phyloP scores from a whole-genome alignment of 1,140 invertebrate species.

The Phenacoccus solenopsis region DNA sequence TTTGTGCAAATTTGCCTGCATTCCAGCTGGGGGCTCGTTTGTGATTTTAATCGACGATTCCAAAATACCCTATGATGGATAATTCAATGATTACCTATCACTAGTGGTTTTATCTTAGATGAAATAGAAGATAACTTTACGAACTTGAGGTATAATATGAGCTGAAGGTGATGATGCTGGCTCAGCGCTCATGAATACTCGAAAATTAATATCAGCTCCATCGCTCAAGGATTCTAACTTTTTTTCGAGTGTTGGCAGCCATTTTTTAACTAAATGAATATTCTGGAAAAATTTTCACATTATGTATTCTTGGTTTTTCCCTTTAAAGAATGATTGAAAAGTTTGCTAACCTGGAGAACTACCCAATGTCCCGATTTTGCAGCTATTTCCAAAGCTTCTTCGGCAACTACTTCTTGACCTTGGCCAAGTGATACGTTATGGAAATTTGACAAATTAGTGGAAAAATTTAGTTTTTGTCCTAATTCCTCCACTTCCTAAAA shows the following conservation, averaged over 20 bases:
- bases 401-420: slow-evolving; percentile 89
- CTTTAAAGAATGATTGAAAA: background rate
- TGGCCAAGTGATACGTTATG: slow-evolving; percentile 95
- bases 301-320: background rate
- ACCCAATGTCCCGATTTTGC: slow-evolving; percentile 88
- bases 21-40: slow-evolving; percentile 91
- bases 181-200: slow-evolving; percentile 88
- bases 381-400: slow-evolving; percentile 77
- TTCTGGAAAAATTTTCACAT: slow-evolving; percentile 44
- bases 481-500: slow-evolving; percentile 74
- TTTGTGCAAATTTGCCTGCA: slow-evolving; percentile 91
- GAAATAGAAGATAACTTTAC: background rate
- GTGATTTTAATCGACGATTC: slow-evolving; percentile 95
- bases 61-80: slow-evolving; percentile 61
- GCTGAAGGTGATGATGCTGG: slow-evolving; percentile 69
- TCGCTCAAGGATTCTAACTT: slow-evolving; percentile 69
- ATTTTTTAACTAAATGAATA: slow-evolving; percentile 89
- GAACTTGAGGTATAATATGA: slow-evolving; percentile 78
- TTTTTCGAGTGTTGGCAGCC: slow-evolving; percentile 81
- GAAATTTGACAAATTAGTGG: slow-evolving; percentile 69
- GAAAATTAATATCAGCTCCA: slow-evolving; percentile 62
- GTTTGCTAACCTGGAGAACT: slow-evolving; percentile 55
- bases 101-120: background rate
- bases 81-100: background rate
- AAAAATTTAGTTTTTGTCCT: slow-evolving; percentile 72